These are phyloP conservation scores for Leptopilina syphax DNA, from an alignment of 2,888 invertebrate genomes.

Conservation along the genomic window DNA sequence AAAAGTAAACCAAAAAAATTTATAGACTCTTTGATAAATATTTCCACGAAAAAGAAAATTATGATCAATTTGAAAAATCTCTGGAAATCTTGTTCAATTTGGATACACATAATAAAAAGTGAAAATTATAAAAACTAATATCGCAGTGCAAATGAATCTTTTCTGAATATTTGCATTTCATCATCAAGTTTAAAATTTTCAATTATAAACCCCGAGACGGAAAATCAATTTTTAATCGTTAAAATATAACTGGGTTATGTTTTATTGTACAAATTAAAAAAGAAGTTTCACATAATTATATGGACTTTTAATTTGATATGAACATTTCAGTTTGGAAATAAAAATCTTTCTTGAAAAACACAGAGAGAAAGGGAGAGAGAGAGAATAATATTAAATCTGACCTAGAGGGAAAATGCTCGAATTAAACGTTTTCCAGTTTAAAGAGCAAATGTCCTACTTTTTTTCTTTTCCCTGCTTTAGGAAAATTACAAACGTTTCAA, in stretches of 20 bases:
- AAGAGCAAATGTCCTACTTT: constrained; percentile 15
- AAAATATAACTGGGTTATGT: neutral
- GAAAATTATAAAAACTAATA: neutral
- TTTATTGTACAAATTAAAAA: neutral
- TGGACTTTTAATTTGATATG: too few species aligned
- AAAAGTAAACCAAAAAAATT: too few species aligned
- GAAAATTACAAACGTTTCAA: neutral
- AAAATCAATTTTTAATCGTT: constrained; percentile 4
- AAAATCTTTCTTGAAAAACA: neutral
- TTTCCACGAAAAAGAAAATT: too few species aligned
- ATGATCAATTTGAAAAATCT: too few species aligned
- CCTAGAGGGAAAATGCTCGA: neutral
- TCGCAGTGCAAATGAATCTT: neutral
- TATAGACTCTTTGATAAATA: too few species aligned
- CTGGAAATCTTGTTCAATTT: neutral
- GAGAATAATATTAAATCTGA: neutral
- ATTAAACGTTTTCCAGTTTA: constrained; percentile 1
- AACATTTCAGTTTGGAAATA: constrained; percentile 1
- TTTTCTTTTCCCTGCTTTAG: neutral
- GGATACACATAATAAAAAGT: neutral
- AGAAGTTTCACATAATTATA: neutral
- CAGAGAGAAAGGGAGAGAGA: neutral
- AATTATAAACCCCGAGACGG: neutral
- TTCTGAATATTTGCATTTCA: neutral
- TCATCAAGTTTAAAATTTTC: neutral